Evolutionary conservation across 2,113 vertebrate species (phyloP), one percentile per base, ranked within the genome.

Genomic region (Phocoena phocoena): DNA sequence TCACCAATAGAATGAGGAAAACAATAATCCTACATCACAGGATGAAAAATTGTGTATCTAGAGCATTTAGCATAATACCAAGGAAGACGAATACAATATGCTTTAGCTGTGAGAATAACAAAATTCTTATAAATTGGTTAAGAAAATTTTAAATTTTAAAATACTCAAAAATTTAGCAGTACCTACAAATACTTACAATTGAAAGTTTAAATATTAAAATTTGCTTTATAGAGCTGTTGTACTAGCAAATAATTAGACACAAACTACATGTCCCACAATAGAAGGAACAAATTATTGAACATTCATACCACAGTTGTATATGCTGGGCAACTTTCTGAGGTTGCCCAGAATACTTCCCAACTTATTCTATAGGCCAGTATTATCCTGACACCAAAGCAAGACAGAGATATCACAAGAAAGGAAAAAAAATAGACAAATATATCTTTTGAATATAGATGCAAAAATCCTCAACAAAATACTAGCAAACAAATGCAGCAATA

Each of bases 171-270:
- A 38, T 23, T 60, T 21, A 65, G 4, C 71, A 90, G 47, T 21
- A 36, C 2, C 38, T 62, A 18, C 20, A 38, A 12, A 80, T 83
- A 90, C 67, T 77, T 93, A 88, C 28, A 88, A 82, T 36, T 55
- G 18, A 60, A 8, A 67, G 67, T 82, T 95, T 41, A 41, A 70
- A 83, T 47, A 26, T 81, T 55, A 67, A 65, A 58, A 58, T 73
- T 62, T 41, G 53, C 55, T 38, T 67, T 83, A 55, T 25, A 47
- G 47, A 86, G 38, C 85, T 88, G 55, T 62, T 68, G 21, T 21
- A n/a, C 55, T 41, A 70, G 62, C 44, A 97, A 93, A 79, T 80
- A 83, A 73, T 79, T 36, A 79, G 86, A 62, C 90, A 82, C 41
- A 58, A 74, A 9, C 9, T 31, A 62, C 68, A 47, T 36, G 3